Percentiles rank a stretch among this genome's conserved stretches.
Conservation (phyloP, 2,888 invertebrate species). For the Globia sparganii region DNA sequence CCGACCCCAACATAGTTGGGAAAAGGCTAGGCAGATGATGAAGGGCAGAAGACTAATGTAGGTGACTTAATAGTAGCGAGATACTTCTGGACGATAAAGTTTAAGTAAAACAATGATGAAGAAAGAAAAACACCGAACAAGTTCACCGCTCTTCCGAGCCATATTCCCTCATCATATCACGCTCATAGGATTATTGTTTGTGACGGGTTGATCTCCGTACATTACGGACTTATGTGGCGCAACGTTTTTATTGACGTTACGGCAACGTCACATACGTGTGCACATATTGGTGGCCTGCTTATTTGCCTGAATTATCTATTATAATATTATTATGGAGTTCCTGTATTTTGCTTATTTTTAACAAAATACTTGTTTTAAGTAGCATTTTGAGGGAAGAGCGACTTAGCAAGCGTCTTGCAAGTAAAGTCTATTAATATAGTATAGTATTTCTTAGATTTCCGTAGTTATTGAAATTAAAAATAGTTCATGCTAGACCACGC, state of each 20-base stretch:
- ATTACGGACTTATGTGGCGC: slow-evolving; percentile 72
- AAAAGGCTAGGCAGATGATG: too few species aligned
- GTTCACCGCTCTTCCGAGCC: neutral
- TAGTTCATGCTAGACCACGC: neutral
- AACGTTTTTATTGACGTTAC: slow-evolving; percentile 71
- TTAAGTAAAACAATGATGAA: neutral
- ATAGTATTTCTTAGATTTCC: neutral
- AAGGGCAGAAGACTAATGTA: too few species aligned
- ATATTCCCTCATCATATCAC: slow-evolving; percentile 51
- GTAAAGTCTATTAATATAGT: neutral
- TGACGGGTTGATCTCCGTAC: slow-evolving; percentile 73
- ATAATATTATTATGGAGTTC: neutral
- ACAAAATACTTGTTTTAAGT: neutral
- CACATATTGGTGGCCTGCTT: slow-evolving; percentile 50
- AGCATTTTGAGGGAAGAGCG: neutral
- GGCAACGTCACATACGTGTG: slow-evolving; percentile 60
- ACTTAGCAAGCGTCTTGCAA: neutral
- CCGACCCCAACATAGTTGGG: too few species aligned
- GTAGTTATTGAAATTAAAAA: neutral
- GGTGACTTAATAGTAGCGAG: too few species aligned
- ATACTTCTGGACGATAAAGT: too few species aligned
- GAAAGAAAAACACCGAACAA: neutral
- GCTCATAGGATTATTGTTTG: slow-evolving; percentile 71
- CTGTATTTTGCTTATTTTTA: slow-evolving; percentile 4
- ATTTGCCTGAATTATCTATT: slow-evolving; percentile 32